phyloP scores from a whole-genome alignment of 37 sponge, comb jelly and placozoan genomes.

The Beroe ovata region DNA sequence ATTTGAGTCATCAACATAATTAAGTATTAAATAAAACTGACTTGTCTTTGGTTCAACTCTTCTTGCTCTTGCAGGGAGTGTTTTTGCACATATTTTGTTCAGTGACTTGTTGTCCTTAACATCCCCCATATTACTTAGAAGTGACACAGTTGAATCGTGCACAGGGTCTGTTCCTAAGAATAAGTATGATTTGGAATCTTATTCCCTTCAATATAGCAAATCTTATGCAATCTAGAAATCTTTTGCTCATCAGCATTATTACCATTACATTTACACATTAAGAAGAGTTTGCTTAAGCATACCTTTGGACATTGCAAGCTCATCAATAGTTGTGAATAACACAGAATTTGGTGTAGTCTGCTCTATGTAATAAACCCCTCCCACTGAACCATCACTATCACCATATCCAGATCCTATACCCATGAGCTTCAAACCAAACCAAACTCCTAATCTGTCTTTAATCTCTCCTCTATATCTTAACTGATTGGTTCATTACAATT shows the following conservation, averaged over 20 bases:
- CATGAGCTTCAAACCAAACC: constrained; percentile 54
- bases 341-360: not conserved
- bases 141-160: constrained; percentile 11
- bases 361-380: constrained; percentile 39
- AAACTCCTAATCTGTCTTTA: constrained; percentile 20
- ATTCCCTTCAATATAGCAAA: no score
- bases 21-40: constrained; percentile 8
- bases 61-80: constrained; percentile 20
- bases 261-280: no score
- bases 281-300: no score
- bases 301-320: constrained; percentile 12
- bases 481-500: no score
- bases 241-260: no score
- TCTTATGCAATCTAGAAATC: no score
- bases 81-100: not conserved
- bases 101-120: constrained; percentile 28
- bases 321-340: constrained; percentile 39
- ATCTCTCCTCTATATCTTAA: constrained; percentile 33
- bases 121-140: constrained; percentile 57
- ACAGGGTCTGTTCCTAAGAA: not conserved
- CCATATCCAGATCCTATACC: constrained; percentile 39
- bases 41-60: constrained; percentile 26
- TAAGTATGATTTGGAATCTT: no score
- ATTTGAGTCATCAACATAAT: no score
- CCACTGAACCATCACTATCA: constrained; percentile 57